Conservation (phyloP, 2,113 vertebrate species). For the Eulemur rufifrons region DNA sequence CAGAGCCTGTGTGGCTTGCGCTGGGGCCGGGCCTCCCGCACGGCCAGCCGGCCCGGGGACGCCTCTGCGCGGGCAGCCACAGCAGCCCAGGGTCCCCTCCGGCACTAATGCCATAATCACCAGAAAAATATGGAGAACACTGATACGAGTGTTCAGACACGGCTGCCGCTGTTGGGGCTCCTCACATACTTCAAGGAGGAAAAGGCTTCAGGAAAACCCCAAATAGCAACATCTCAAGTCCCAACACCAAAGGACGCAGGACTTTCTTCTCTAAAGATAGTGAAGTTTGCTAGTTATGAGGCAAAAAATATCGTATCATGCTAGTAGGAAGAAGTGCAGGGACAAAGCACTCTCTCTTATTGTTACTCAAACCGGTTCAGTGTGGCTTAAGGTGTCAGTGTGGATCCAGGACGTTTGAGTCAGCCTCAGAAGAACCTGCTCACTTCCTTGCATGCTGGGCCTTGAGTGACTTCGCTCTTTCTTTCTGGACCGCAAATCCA, state of each 20-base stretch:
- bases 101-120: background rate
- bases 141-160: background rate
- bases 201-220: background rate
- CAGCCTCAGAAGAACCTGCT: background rate
- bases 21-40: background rate
- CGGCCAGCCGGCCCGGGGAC: background rate
- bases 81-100: background rate
- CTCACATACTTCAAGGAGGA: background rate
- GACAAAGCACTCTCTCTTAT: background rate
- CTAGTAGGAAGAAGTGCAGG: background rate
- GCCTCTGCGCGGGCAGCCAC: fast-evolving
- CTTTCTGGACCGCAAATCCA: conserved; percentile 62
- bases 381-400: background rate
- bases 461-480: background rate
- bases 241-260: background rate
- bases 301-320: background rate
- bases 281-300: background rate
- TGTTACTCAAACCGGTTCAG: background rate
- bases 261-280: background rate
- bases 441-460: background rate
- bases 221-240: background rate
- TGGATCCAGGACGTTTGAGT: background rate
- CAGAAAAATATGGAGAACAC: background rate
- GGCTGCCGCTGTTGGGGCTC: background rate
- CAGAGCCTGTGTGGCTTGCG: conserved; percentile 59